Evolutionary conservation across 2,797 vertebrate genomes (phyloP).

Genomic region (Cyprinella venusta): DNA sequence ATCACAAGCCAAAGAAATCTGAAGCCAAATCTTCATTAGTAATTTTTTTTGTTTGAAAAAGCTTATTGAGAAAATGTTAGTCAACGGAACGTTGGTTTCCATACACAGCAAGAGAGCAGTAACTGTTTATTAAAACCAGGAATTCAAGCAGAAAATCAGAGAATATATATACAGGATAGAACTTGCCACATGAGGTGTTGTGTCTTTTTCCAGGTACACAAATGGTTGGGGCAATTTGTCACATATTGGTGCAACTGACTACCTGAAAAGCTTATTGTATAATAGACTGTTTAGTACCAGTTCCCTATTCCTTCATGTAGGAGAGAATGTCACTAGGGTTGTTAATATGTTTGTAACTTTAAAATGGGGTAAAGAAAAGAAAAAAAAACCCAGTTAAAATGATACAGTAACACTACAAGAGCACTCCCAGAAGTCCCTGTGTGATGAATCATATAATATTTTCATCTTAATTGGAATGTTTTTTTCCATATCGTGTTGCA

Average conservation of each 20-base stretch:
- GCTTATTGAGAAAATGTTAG: constrained; percentile 1
- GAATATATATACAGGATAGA: not conserved
- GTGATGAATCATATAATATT: not conserved
- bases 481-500: not conserved
- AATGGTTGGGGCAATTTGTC: not conserved
- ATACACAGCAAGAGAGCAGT: constrained; percentile 3
- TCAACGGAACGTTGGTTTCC: not conserved
- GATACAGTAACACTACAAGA: not conserved
- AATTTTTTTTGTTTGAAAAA: not conserved
- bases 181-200: not conserved
- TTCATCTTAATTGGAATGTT: not conserved
- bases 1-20: constrained; percentile 37
- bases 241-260: not conserved
- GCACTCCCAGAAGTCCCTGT: not conserved
- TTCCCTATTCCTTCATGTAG: not conserved
- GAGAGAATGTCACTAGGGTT: not conserved
- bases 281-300: not conserved
- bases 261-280: not conserved
- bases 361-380: not conserved
- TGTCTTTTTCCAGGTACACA: not conserved
- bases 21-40: constrained; percentile 14
- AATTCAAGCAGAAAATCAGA: constrained; percentile 1
- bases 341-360: not conserved
- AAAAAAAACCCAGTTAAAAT: not conserved
- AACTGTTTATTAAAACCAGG: not conserved